These are phyloP conservation scores for Brachionus koreanus DNA, from an alignment of 1,140 invertebrate species.

Conservation along the genomic window DNA sequence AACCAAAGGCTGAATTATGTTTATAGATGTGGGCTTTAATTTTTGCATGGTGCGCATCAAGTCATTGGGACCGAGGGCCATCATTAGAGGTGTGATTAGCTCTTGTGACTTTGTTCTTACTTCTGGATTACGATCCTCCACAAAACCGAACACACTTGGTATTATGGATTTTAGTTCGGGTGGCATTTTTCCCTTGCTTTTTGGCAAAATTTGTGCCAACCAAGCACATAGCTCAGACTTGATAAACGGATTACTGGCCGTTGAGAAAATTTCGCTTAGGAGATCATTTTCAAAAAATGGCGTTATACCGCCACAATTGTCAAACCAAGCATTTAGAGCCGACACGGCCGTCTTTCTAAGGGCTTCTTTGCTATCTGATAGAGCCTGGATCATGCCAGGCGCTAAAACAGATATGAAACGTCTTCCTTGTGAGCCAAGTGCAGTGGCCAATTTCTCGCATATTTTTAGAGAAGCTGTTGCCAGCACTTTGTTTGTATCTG, in stretches of 20 bases:
- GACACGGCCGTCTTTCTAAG: constrained; percentile 71
- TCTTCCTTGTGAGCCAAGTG: constrained; percentile 70
- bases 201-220: neutral
- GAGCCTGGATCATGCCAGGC: constrained; percentile 73
- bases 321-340: constrained; percentile 77
- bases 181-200: constrained; percentile 40
- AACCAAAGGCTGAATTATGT: constrained; percentile 62
- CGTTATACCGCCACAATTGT: constrained; percentile 64
- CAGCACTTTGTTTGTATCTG: constrained; percentile 39
- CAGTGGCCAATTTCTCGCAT: neutral
- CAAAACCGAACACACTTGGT: constrained; percentile 72
- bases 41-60: constrained; percentile 75
- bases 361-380: constrained; percentile 69
- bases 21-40: constrained; percentile 53
- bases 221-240: constrained; percentile 64
- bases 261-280: constrained; percentile 75
- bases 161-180: constrained; percentile 76
- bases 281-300: constrained; percentile 84
- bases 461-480: constrained; percentile 13
- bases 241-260: constrained; percentile 72
- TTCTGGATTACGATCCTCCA: constrained; percentile 85
- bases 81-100: constrained; percentile 83
- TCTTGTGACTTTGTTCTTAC: constrained; percentile 84
- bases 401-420: constrained; percentile 74
- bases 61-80: constrained; percentile 78